Percentiles rank a stretch among this genome's conserved stretches.
These are phyloP conservation scores for Andrena chrysosceles DNA, from an alignment of 2,888 invertebrate species.

Conservation along the genomic window DNA sequence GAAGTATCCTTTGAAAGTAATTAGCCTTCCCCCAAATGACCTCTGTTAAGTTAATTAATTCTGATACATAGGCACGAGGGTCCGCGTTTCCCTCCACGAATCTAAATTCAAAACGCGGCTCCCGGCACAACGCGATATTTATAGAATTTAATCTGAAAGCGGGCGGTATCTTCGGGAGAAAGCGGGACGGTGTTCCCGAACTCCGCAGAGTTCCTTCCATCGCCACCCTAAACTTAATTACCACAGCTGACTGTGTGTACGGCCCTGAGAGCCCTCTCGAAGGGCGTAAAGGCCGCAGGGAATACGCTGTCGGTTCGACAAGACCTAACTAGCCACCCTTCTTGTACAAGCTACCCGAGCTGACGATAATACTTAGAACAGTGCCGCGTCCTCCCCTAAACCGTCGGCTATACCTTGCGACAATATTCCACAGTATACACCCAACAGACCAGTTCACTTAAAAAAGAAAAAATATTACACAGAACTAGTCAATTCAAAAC, in stretches of 20 bases:
- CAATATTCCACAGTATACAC: background rate
- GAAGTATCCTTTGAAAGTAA: slow-evolving; percentile 12
- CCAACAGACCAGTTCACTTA: no score
- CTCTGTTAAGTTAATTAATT: slow-evolving; percentile 1
- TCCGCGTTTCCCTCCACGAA: background rate
- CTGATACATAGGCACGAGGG: background rate
- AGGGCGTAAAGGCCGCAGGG: slow-evolving; percentile 64
- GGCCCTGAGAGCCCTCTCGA: slow-evolving; percentile 55
- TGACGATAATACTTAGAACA: slow-evolving; percentile 31
- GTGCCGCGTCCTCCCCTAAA: background rate
- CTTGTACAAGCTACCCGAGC: slow-evolving; percentile 37
- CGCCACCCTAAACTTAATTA: slow-evolving; percentile 68
- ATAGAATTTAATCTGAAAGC: slow-evolving; percentile 58
- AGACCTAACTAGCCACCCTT: slow-evolving; percentile 62
- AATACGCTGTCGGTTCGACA: slow-evolving; percentile 60
- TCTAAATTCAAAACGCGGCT: slow-evolving; percentile 37
- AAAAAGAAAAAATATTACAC: no score
- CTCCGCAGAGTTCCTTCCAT: slow-evolving; percentile 51
- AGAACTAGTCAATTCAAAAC: no score
- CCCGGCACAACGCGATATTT: slow-evolving; percentile 38
- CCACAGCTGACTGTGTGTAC: slow-evolving; percentile 59
- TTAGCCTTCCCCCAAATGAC: background rate
- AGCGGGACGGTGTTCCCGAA: slow-evolving; percentile 44
- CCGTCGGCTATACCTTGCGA: background rate
- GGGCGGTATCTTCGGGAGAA: slow-evolving; percentile 44